Evolutionary conservation across 2,113 vertebrate species (phyloP), one percentile per base, ranked within the genome.

Genomic region (Prunella himalayana): DNA sequence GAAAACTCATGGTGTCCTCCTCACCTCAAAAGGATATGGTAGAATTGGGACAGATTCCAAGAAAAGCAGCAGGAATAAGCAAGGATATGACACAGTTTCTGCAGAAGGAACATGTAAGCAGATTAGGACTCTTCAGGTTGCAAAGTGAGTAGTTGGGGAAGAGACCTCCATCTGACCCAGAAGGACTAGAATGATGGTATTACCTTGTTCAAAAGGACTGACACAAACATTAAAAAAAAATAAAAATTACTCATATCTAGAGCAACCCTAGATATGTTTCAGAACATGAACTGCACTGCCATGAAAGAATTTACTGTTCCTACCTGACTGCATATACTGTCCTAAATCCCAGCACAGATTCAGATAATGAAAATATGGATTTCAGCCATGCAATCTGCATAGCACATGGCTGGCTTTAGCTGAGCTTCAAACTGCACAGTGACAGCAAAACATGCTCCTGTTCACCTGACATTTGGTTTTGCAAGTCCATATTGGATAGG

Each of bases 51-150:
- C 87, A 42, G 35, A 50, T 63, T 89, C n/a, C 54, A 70, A 64
- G 47, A 80, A 88, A 90, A 76, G 41, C 22, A 86, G n/a, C 54
- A 92, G 39, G 30, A 91, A 75, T 27, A 42, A 82, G 39, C 25
- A 89, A 91, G 63, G 30, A 39, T 24, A 73, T 24, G 42, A 71
- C 68, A 82, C 5, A 54, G 37, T 25, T 89, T 82, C 44, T 54
- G 27, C 13, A 51, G 49, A 83, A 89, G 42, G 60, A 91, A 83
- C 4, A 27, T 7, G 27, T 68, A 89, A 84, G 24, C 51, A 51
- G 47, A 89, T 84, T 59, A 87, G 6, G 21, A 71, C 18, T 89
- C 54, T 24, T 63, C 60, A 84, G 33, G 44, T 27, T 64, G 33
- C 18, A 64, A 91, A 85, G 22, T 19, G 24, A 13, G 10, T 28